Evolutionary conservation across 2,888 invertebrate genomes (phyloP).

Genomic region (Drosophila paracracens): DNA sequence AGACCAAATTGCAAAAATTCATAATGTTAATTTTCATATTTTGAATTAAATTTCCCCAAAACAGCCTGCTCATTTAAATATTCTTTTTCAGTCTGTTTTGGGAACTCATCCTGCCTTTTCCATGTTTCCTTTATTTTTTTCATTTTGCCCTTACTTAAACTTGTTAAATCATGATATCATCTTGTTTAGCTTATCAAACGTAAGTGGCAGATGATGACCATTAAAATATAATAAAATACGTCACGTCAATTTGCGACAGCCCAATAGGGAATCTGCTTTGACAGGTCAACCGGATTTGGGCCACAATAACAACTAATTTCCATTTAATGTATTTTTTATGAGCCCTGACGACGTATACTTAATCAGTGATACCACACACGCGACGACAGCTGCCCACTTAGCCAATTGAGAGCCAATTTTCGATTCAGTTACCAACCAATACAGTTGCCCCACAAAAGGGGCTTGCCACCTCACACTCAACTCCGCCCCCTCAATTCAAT

Average conservation of each 20-base stretch:
- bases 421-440: slow-evolving; percentile 22
- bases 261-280: slow-evolving; percentile 16
- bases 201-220: slow-evolving; percentile 22
- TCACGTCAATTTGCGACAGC: slow-evolving; percentile 31
- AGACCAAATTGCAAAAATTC: no score
- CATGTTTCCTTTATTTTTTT: neutral
- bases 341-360: slow-evolving; percentile 32
- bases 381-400: slow-evolving; percentile 13
- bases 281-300: slow-evolving; percentile 19
- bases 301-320: slow-evolving; percentile 38
- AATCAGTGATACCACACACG: slow-evolving; percentile 39
- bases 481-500: slow-evolving; percentile 56
- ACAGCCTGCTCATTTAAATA: neutral
- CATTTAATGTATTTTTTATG: slow-evolving; percentile 52
- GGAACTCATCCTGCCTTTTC: neutral
- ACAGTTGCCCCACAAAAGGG: slow-evolving; percentile 32
- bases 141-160: neutral
- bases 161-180: neutral
- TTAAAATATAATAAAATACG: slow-evolving; percentile 29
- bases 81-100: neutral
- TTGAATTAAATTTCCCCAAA: neutral
- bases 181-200: neutral
- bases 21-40: neutral
- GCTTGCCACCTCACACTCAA: slow-evolving; percentile 21
- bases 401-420: slow-evolving; percentile 41